A percentile compares a stretch with the other conserved stretches of the same genome.
Conservation (phyloP, 2,113 vertebrate genomes). For the Triplophysa siluroides region DNA sequence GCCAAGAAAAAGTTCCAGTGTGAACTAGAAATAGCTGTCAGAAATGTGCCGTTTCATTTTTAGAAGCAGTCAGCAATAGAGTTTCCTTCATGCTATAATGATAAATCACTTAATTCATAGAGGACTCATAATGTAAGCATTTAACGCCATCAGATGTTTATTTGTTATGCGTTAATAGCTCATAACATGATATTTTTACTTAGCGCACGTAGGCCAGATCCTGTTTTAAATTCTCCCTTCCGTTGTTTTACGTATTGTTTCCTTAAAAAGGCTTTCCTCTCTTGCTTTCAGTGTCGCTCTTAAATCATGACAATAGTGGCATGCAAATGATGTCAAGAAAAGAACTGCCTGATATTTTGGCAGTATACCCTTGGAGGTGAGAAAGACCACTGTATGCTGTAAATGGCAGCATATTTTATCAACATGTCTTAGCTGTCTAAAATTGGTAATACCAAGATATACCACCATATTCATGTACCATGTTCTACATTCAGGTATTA, state of each 20-base stretch:
- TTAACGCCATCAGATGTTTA: constrained; percentile 2
- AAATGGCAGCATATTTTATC: too few species aligned
- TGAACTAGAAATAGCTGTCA: background rate
- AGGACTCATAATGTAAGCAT: background rate
- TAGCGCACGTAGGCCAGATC: constrained; percentile 1
- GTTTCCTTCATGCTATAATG: background rate
- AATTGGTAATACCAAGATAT: too few species aligned
- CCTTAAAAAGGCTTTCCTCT: background rate
- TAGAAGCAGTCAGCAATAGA: too few species aligned
- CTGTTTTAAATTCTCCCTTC: background rate
- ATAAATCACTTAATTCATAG: background rate
- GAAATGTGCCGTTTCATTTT: background rate
- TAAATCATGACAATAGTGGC: background rate
- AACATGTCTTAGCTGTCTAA: too few species aligned
- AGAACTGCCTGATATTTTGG: background rate
- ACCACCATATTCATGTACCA: background rate
- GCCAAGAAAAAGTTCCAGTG: background rate
- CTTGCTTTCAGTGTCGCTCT: background rate
- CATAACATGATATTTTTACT: constrained; percentile 15
- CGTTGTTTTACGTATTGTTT: background rate
- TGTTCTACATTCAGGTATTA: too few species aligned
- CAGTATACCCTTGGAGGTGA: too few species aligned
- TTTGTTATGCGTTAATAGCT: constrained; percentile 15
- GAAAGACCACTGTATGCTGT: too few species aligned
- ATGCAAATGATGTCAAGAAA: background rate